A percentile compares a stretch with the other conserved stretches of the same genome.
Conservation (phyloP, 1,140 invertebrate species). For the Drosophila parvula region DNA sequence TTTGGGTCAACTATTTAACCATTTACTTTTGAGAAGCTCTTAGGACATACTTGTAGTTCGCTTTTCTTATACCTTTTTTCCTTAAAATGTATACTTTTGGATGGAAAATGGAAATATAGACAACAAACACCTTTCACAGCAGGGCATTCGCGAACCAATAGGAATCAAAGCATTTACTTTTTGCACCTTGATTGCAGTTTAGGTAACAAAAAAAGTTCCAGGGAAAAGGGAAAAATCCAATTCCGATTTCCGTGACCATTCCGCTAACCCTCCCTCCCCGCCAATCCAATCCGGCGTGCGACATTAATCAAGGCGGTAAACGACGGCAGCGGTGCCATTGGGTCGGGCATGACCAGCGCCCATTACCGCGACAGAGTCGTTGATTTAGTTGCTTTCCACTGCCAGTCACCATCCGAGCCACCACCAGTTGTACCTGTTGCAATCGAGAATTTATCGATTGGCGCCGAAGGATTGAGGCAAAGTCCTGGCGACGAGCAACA, state of each 20-base stretch:
- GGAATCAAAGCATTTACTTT: background rate
- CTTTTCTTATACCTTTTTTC: too few relatives aligned
- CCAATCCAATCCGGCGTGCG: conserved; percentile 10
- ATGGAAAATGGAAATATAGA: too few relatives aligned
- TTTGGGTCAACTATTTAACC: too few relatives aligned
- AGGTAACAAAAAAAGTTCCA: background rate
- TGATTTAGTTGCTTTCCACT: conserved; percentile 59
- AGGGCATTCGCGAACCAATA: conserved; percentile 19
- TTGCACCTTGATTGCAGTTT: conserved; percentile 51
- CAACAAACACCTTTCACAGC: background rate
- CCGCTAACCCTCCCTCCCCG: background rate
- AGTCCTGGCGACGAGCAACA: conserved; percentile 12
- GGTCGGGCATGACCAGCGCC: conserved; percentile 51
- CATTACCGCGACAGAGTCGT: conserved; percentile 55
- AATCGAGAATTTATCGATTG: conserved; percentile 69
- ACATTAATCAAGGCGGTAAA: conserved; percentile 65
- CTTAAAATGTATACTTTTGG: too few relatives aligned
- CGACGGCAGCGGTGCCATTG: conserved; percentile 58
- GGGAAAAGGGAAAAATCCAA: conserved; percentile 13
- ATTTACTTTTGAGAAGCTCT: too few relatives aligned
- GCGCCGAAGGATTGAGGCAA: background rate
- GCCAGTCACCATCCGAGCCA: background rate
- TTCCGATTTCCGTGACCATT: conserved; percentile 6
- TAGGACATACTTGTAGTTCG: too few relatives aligned
- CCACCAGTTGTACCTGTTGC: conserved; percentile 61